Base-by-base conservation (phyloP, 1,140 invertebrate genomes). In the Melanaphis sacchari region DNA sequence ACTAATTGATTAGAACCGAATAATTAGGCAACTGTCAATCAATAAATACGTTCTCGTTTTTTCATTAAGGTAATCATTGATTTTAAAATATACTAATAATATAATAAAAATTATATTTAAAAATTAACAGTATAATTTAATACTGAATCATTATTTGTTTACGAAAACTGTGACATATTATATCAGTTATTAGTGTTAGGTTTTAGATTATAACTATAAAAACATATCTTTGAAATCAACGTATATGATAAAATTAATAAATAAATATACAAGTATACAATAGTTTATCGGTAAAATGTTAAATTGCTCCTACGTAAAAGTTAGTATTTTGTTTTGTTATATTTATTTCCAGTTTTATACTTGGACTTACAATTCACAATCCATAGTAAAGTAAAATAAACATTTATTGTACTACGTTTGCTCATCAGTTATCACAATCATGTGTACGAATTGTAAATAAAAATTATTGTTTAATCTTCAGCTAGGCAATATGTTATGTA, bases 261-360 rank as follows among this genome's bases (percentile, higher is more conserved):
- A 11, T 24, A 9, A 24, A 40, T 84, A 26, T 26, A 84, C 21
- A 36, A 49, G 24, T 52, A n/a, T n/a, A n/a, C n/a, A n/a, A 38
- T 54, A 38, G 3, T 38, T 38, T 24, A 40, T n/a, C 6, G 36
- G 36, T 52, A 89, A 52, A 54, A 91, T 91, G 76, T 41, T 41
- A 91, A n/a, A n/a, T n/a, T 54, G 31, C 40, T 91, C 54, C 31
- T 26, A 76, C 15, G 54, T 91, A 40, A 91, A 91, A 91, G 54
- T 43, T 76, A 52, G 38, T 89, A 31, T 24, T 52, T 87, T 18
- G 3, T 43, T n/a, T 87, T 84, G 8, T 26, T 40, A 38, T 40
- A 11, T n/a, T 87, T 24, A 87, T 87, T 40, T 49, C 24, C 26
- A 7, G 26, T 46, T 87, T 31, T n/a, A 87, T 49, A 87, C 7